These are phyloP conservation scores for Helicoverpa armigera DNA, from an alignment of 1,140 invertebrate species.

Conservation along the genomic window DNA sequence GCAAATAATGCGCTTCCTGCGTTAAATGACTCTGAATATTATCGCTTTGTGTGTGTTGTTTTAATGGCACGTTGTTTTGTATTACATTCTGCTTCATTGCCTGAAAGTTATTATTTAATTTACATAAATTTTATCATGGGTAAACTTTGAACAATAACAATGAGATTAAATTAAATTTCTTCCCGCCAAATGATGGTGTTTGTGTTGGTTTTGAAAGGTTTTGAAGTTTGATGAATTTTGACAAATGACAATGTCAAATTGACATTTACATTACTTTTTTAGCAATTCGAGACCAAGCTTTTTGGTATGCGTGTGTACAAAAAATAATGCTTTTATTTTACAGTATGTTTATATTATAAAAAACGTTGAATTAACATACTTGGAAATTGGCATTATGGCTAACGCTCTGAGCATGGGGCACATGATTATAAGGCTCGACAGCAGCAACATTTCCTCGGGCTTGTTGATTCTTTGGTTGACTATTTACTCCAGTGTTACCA, in stretches of 20 bases:
- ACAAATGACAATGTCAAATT: not conserved
- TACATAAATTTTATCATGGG: not conserved
- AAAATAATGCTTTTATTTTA: no score
- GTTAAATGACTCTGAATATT: constrained; percentile 83
- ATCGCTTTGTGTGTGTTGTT: constrained; percentile 83
- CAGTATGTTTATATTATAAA: no score
- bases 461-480: constrained; percentile 84
- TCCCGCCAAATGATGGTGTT: not conserved
- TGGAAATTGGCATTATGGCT: constrained; percentile 85
- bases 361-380: constrained; percentile 60
- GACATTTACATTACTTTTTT: no score
- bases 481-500: constrained; percentile 66
- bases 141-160: not conserved
- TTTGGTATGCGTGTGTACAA: no score
- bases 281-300: no score
- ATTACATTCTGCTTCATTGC: constrained; percentile 83
- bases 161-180: not conserved
- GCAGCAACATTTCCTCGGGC: constrained; percentile 93
- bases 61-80: constrained; percentile 86
- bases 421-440: constrained; percentile 96
- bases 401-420: constrained; percentile 90
- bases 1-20: constrained; percentile 84
- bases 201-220: constrained; percentile 19
- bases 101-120: constrained; percentile 67
- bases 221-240: not conserved